These are phyloP conservation scores for Pachycephus smyrnensis DNA, from an alignment of 2,888 invertebrate species.

Conservation along the genomic window DNA sequence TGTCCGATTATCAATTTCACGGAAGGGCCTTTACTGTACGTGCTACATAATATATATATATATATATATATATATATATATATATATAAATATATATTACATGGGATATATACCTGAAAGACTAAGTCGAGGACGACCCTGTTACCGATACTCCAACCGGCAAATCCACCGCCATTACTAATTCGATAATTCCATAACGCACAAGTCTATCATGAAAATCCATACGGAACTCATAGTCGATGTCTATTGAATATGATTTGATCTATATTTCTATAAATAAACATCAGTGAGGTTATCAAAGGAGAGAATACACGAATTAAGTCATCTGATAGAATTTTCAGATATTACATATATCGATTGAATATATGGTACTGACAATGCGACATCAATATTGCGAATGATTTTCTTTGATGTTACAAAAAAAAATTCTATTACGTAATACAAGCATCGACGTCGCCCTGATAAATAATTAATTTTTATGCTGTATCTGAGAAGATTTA, in stretches of 20 bases:
- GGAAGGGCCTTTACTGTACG: neutral
- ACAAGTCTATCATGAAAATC: neutral
- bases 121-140: neutral
- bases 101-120: neutral
- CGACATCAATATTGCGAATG: neutral
- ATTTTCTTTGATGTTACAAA: too few species aligned
- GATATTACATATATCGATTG: neutral
- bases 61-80: too few species aligned
- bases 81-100: too few species aligned
- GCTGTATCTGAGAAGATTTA: too few species aligned
- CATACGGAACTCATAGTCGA: neutral
- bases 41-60: too few species aligned
- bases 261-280: neutral
- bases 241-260: neutral
- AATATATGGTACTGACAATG: neutral
- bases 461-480: neutral
- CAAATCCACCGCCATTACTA: neutral
- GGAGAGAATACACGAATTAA: too few species aligned
- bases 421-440: too few species aligned
- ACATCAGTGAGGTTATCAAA: too few species aligned
- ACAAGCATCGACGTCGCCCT: neutral
- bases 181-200: neutral
- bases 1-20: slow-evolving; percentile 12
- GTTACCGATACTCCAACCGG: neutral
- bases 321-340: neutral